These are phyloP conservation scores for Druon quercuslanigerum DNA, from an alignment of 1,140 invertebrate genomes.

Conservation along the genomic window DNA sequence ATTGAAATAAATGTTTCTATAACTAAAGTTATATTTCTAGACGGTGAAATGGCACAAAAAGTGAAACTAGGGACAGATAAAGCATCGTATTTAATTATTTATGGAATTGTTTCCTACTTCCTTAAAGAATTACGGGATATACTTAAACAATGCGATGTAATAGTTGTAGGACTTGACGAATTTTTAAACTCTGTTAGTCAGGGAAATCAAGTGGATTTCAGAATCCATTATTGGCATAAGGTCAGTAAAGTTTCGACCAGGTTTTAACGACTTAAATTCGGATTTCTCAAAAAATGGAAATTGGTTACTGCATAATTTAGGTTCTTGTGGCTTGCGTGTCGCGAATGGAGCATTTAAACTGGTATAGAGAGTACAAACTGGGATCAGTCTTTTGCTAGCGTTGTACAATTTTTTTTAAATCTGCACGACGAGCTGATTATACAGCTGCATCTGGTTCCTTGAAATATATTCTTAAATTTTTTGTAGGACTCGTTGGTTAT, in stretches of 20 bases:
- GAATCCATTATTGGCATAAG: background rate
- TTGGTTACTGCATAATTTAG: too few relatives aligned
- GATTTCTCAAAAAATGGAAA: too few relatives aligned
- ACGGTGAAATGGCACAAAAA: too few relatives aligned
- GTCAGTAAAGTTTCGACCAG: background rate
- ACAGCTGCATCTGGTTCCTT: background rate
- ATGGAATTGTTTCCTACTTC: too few relatives aligned
- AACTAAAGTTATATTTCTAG: background rate
- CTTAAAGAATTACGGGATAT: too few relatives aligned
- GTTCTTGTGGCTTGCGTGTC: too few relatives aligned
- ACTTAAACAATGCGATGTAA: background rate
- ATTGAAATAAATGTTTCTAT: too few relatives aligned
- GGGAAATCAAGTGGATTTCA: background rate
- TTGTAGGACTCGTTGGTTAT: background rate
- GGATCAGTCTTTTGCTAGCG: too few relatives aligned
- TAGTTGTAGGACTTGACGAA: background rate
- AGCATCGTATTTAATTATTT: too few relatives aligned
- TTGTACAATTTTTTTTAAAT: background rate
- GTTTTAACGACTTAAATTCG: background rate
- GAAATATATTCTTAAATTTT: background rate
- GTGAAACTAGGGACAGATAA: too few relatives aligned
- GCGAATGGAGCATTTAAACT: too few relatives aligned
- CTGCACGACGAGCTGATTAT: slow-evolving; percentile 3
- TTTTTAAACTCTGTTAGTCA: background rate
- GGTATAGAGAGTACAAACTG: too few relatives aligned